These are phyloP conservation scores for Ploceus nigricollis DNA, from an alignment of 2,113 vertebrate genomes.

Conservation along the genomic window DNA sequence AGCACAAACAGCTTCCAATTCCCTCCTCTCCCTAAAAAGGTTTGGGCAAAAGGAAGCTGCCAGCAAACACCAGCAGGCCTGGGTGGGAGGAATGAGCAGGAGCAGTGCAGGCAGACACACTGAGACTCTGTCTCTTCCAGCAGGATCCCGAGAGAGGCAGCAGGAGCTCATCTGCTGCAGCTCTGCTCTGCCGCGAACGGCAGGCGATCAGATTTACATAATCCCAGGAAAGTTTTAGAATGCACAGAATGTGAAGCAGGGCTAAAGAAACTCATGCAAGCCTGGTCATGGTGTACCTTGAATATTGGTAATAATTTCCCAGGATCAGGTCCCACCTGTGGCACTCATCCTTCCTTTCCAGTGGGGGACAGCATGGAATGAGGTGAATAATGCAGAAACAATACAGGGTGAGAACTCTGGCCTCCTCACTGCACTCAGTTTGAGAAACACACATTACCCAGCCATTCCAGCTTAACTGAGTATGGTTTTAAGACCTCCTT, in stretches of 20 bases:
- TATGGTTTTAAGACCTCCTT: neutral
- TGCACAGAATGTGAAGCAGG: neutral
- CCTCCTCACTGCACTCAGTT: neutral
- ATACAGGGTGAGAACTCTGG: rapidly evolving
- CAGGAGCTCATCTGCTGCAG: rapidly evolving
- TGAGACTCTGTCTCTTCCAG: neutral
- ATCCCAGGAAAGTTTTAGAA: neutral
- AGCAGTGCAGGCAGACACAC: rapidly evolving
- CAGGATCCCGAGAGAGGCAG: neutral
- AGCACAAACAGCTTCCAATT: neutral
- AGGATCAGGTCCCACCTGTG: neutral
- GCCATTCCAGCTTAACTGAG: neutral
- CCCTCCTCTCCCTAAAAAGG: neutral
- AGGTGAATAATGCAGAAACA: neutral
- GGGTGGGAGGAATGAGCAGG: neutral
- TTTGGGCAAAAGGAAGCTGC: neutral
- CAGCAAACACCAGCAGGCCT: neutral
- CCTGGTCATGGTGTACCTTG: neutral
- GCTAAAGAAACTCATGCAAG: neutral
- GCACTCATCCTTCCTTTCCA: neutral
- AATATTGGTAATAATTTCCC: neutral
- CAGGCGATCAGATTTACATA: rapidly evolving
- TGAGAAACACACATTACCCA: neutral
- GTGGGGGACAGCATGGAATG: rapidly evolving
- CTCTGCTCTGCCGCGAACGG: rapidly evolving